Conservation (phyloP, 2,113 vertebrate species). For the Hiodon alosoides region DNA sequence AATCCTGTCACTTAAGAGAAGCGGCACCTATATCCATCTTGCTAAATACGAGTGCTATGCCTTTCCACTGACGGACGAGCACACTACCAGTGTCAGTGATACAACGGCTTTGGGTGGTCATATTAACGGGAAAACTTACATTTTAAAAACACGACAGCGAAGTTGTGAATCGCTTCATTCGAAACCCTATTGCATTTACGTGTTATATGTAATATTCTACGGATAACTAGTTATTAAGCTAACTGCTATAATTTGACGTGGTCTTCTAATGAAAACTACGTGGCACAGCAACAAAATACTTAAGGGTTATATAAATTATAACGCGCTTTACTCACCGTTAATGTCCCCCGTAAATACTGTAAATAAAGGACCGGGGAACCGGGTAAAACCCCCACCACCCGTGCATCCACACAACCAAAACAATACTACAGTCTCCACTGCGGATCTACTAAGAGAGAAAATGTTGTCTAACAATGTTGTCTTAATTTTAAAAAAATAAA, state of each 20-base stretch:
- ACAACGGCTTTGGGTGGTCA: slow-evolving; percentile 12
- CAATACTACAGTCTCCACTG: slow-evolving; percentile 78
- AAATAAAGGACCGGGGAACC: slow-evolving; percentile 53
- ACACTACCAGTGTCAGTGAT: slow-evolving; percentile 15
- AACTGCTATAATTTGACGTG: slow-evolving; percentile 18
- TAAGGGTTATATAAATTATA: background rate
- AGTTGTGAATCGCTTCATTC: no score
- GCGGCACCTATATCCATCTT: slow-evolving; percentile 25
- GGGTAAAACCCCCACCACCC: slow-evolving; percentile 66
- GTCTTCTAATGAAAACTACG: slow-evolving; percentile 17
- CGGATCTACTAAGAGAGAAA: slow-evolving; percentile 64
- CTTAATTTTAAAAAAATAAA: slow-evolving; percentile 25
- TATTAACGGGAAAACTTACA: slow-evolving; percentile 8
- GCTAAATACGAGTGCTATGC: slow-evolving; percentile 16
- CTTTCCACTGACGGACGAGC: slow-evolving; percentile 19
- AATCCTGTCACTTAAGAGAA: background rate
- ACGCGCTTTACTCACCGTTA: slow-evolving; percentile 74
- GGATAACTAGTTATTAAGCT: slow-evolving; percentile 5
- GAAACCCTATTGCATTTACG: no score
- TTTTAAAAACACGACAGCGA: background rate
- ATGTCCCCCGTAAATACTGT: slow-evolving; percentile 72
- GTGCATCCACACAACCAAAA: slow-evolving; percentile 72
- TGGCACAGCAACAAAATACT: slow-evolving; percentile 16
- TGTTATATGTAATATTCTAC: no score
- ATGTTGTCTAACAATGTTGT: slow-evolving; percentile 36